Evolutionary conservation across 2,113 vertebrate species (phyloP).

Genomic region (Plestiodon gilberti): DNA sequence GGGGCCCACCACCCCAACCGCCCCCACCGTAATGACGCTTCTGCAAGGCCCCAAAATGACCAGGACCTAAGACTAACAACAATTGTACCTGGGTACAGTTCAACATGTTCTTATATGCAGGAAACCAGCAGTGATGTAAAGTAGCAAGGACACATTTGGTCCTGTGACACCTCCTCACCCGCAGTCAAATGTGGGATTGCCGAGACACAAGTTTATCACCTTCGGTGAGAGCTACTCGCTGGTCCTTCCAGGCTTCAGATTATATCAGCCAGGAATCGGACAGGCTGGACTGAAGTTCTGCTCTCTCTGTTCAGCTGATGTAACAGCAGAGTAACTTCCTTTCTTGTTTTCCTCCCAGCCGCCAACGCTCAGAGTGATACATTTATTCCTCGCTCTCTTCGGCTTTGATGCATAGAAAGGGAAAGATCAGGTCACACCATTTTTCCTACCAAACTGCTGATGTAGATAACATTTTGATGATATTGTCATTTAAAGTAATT

Average conservation of each 20-base stretch:
- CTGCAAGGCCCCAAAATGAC: too few species aligned
- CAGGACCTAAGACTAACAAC: too few species aligned
- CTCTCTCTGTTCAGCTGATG: neutral
- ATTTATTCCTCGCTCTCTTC: neutral
- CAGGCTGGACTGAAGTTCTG: neutral
- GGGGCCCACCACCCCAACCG: too few species aligned
- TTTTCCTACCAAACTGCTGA: neutral
- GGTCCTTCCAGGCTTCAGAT: neutral
- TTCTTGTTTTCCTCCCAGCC: neutral
- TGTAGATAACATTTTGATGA: constrained; percentile 28
- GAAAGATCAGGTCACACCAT: constrained; percentile 8
- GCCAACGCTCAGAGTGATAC: neutral
- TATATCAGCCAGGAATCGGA: neutral
- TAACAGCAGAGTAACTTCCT: constrained; percentile 3
- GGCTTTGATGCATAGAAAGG: constrained; percentile 9
- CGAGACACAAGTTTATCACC: neutral
- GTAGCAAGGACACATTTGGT: too few species aligned
- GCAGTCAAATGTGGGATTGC: neutral
- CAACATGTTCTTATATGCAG: too few species aligned
- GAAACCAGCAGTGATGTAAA: too few species aligned
- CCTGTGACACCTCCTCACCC: neutral
- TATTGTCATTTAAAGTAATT: constrained; percentile 47
- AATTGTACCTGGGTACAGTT: too few species aligned
- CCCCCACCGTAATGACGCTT: too few species aligned
- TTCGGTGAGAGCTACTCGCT: neutral